Base-by-base conservation (phyloP, 30 jellyfish, hydroid and myxozoan species). In the Phacellophora camtschatica region DNA sequence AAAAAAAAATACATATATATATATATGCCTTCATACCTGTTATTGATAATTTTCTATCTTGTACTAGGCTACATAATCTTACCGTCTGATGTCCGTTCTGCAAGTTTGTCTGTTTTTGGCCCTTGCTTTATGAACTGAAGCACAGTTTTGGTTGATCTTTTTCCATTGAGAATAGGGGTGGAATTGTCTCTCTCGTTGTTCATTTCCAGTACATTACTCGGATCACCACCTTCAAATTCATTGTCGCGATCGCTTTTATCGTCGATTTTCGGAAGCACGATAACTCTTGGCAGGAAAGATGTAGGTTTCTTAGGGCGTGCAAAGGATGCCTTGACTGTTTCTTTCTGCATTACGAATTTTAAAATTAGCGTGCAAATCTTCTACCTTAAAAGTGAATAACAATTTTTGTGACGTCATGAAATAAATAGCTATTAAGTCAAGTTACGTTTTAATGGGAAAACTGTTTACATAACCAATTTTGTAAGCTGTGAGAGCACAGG, bases 331-430 rank as follows among this genome's bases (percentile, higher is more conserved):
- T 72, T 72, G 10, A 72, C 25, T 2, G 64, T 65, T 28, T 72
- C 74, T 4, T 74, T 46, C 39, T 72, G 86, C 86, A 72, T 72
- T n/a, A n/a, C n/a, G n/a, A n/a, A n/a, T n/a, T n/a, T n/a, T n/a
- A n/a, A n/a, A n/a, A n/a, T n/a, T n/a, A n/a, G n/a, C n/a, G n/a
- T n/a, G n/a, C n/a, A n/a, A n/a, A n/a, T n/a, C n/a, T n/a, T n/a
- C n/a, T n/a, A n/a, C n/a, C n/a, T n/a, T n/a, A n/a, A n/a, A n/a
- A n/a, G n/a, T n/a, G n/a, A n/a, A n/a, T n/a, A n/a, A n/a, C n/a
- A n/a, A n/a, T n/a, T n/a, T n/a, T n/a, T n/a, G n/a, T n/a, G n/a
- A n/a, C n/a, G n/a, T n/a, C n/a, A n/a, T n/a, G n/a, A n/a, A n/a
- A n/a, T n/a, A n/a, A n/a, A n/a, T n/a, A n/a, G n/a, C n/a, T n/a